Evolutionary conservation across 2,888 invertebrate species (phyloP).

Genomic region (Drepanosiphum platanoidis): DNA sequence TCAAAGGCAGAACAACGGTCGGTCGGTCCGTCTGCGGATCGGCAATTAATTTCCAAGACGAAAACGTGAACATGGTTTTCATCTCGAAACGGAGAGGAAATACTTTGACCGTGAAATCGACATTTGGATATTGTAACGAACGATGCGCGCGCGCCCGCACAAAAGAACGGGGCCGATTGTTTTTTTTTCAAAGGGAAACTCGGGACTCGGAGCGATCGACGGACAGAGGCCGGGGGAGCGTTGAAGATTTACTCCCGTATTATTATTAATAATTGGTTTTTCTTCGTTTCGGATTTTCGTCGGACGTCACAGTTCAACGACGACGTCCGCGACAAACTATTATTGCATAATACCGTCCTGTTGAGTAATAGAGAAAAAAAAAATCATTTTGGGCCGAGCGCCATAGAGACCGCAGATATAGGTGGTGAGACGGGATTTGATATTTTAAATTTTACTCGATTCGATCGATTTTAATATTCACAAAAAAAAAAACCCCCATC

Average conservation of each 20-base stretch:
- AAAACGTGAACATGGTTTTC: slow-evolving; percentile 5
- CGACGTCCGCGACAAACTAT: no score
- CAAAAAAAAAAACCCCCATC: no score
- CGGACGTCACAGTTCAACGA: not conserved
- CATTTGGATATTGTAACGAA: not conserved
- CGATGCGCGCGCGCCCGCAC: not conserved
- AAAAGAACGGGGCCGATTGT: not conserved
- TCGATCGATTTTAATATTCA: no score
- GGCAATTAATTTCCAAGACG: slow-evolving; percentile 27
- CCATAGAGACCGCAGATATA: no score
- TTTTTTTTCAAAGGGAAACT: not conserved
- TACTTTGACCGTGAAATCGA: slow-evolving; percentile 4
- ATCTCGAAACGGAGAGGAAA: not conserved
- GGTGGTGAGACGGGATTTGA: no score
- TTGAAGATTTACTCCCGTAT: not conserved
- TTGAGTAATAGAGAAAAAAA: no score
- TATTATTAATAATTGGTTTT: not conserved
- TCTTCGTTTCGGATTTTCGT: not conserved
- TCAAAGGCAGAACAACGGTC: slow-evolving; percentile 18
- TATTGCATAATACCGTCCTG: no score
- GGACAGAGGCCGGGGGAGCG: not conserved
- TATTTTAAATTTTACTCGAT: no score
- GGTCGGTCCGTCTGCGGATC: not conserved
- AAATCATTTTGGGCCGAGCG: no score
- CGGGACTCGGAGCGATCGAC: not conserved